These are phyloP conservation scores for Podarcis lilfordi DNA, from an alignment of 2,797 vertebrate genomes.

Conservation along the genomic window DNA sequence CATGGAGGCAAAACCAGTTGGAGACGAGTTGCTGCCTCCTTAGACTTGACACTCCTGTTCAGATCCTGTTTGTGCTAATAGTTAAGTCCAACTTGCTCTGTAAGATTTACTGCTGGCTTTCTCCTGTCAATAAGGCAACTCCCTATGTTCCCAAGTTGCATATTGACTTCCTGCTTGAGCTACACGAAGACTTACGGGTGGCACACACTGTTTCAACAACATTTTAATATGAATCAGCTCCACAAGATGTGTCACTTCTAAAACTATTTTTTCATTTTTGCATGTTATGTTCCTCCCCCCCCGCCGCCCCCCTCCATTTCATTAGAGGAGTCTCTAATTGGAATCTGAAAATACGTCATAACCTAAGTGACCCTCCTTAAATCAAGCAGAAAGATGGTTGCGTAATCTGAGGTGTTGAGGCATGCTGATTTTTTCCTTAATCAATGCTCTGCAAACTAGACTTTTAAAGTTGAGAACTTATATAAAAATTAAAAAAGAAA, in stretches of 20 bases:
- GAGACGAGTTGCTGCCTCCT: too few species aligned
- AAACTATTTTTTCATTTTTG: slow-evolving; percentile 27
- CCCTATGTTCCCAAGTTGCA: slow-evolving; percentile 34
- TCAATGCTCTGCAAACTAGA: not conserved
- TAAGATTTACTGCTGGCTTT: too few species aligned
- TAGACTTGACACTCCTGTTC: too few species aligned
- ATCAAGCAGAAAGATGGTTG: not conserved
- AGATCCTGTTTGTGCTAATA: too few species aligned
- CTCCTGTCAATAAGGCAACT: too few species aligned
- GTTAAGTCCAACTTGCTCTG: too few species aligned
- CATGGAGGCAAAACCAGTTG: too few species aligned
- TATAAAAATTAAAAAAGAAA: not conserved
- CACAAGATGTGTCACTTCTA: not conserved
- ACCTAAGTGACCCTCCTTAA: not conserved
- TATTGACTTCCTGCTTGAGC: slow-evolving; percentile 52
- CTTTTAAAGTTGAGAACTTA: not conserved
- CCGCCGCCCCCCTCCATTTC: not conserved
- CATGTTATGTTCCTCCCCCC: not conserved
- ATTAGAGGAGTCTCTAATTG: not conserved
- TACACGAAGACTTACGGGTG: slow-evolving; percentile 40
- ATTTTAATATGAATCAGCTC: slow-evolving; percentile 43
- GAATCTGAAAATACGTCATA: not conserved
- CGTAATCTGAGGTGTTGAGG: not conserved
- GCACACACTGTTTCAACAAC: slow-evolving; percentile 26
- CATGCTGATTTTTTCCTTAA: not conserved